These are phyloP conservation scores for Halcyon smyrnensis DNA, from an alignment of 2,797 vertebrate species.

Conservation along the genomic window DNA sequence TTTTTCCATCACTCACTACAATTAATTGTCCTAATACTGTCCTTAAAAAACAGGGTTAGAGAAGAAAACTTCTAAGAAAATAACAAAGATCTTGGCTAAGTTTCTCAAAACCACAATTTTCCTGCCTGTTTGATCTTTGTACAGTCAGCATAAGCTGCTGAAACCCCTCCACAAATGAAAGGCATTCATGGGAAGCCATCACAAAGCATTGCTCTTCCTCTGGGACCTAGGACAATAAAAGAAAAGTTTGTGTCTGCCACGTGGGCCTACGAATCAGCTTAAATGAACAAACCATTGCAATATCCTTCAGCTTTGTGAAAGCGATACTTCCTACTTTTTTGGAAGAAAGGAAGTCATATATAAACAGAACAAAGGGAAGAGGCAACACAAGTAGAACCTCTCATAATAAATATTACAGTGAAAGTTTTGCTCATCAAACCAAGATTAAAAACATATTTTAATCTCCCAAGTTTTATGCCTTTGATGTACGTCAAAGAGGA, in stretches of 20 bases:
- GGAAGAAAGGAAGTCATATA: slow-evolving; percentile 73
- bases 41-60: slow-evolving; percentile 29
- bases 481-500: slow-evolving; percentile 78
- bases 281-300: slow-evolving; percentile 66
- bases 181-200: slow-evolving; percentile 63
- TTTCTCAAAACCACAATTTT: slow-evolving; percentile 58
- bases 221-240: slow-evolving; percentile 64
- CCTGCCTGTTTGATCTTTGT: slow-evolving; percentile 66
- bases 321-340: slow-evolving; percentile 71
- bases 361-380: slow-evolving; percentile 79
- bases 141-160: slow-evolving; percentile 62
- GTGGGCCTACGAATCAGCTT: slow-evolving; percentile 51
- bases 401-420: slow-evolving; percentile 74
- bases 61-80: slow-evolving; percentile 50
- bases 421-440: slow-evolving; percentile 81
- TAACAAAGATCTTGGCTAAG: slow-evolving; percentile 34
- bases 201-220: slow-evolving; percentile 48
- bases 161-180: slow-evolving; percentile 64
- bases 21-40: not conserved
- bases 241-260: slow-evolving; percentile 58
- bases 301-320: slow-evolving; percentile 67
- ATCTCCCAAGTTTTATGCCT: slow-evolving; percentile 72
- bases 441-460: slow-evolving; percentile 81
- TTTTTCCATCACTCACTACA: not conserved
- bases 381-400: slow-evolving; percentile 71